phyloP scores from a whole-genome alignment of 2,113 vertebrate genomes.

The Pedetes capensis region DNA sequence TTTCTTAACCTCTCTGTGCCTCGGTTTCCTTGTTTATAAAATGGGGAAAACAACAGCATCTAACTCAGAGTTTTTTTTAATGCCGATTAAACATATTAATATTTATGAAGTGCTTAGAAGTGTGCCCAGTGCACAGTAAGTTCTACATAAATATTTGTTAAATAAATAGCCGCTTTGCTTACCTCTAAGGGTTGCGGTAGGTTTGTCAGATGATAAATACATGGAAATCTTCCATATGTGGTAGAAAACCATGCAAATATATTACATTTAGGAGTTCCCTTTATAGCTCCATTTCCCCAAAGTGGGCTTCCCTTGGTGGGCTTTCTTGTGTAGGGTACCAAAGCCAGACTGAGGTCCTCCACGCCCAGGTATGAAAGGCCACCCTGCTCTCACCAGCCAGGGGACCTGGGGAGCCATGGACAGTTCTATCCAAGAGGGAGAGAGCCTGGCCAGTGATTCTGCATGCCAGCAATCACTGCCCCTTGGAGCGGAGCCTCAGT shows the following conservation, averaged over 20 bases:
- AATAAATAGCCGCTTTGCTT: constrained; percentile 59
- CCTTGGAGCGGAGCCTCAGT: not conserved
- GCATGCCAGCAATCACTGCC: rapidly evolving
- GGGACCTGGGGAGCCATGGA: not conserved
- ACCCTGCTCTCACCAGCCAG: rapidly evolving
- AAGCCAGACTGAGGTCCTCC: not conserved
- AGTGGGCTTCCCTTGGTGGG: not conserved
- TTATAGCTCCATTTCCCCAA: not conserved
- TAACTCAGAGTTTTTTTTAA: not conserved
- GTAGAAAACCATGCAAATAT: not conserved
- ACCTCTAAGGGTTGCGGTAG: constrained; percentile 12
- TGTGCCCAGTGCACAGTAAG: not conserved
- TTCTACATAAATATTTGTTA: constrained; percentile 66
- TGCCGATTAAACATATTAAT: constrained; percentile 47
- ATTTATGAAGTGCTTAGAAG: constrained; percentile 53
- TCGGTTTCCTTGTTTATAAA: not conserved
- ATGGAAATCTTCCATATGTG: not conserved
- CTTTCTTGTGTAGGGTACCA: rapidly evolving
- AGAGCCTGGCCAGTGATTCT: not conserved
- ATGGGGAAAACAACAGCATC: not conserved
- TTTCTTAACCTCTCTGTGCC: constrained; percentile 30
- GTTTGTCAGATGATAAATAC: not conserved
- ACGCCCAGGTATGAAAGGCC: rapidly evolving
- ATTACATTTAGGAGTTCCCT: not conserved
- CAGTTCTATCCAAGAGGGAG: not conserved